Evolutionary conservation across 1,140 invertebrate species (phyloP).

Genomic region (Leptopilina boulardi): DNA sequence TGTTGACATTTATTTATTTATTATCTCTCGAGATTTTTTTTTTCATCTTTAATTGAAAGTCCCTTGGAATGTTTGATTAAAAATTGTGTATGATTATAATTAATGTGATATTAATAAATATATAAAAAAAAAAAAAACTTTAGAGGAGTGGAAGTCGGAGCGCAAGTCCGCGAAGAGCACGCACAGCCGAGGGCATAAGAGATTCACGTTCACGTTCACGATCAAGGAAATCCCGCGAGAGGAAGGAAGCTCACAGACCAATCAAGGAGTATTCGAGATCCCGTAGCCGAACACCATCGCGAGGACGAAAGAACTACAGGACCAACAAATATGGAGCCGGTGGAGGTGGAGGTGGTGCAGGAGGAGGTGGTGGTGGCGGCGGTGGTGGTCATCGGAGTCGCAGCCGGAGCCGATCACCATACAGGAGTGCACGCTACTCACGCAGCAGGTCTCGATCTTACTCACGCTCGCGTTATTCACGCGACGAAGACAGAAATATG

Average conservation of each 20-base stretch:
- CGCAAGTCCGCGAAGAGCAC: constrained; percentile 62
- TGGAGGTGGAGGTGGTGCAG: too few species aligned
- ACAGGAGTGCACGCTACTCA: constrained; percentile 74
- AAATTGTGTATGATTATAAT: background rate
- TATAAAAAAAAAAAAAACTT: background rate
- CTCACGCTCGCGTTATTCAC: constrained; percentile 70
- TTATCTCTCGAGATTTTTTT: too few species aligned
- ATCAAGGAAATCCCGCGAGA: constrained; percentile 66
- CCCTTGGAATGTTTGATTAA: too few species aligned
- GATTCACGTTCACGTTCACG: constrained; percentile 70
- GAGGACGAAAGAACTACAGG: constrained; percentile 67
- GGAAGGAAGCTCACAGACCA: constrained; percentile 64
- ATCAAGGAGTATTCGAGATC: constrained; percentile 72
- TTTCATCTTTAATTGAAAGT: too few species aligned
- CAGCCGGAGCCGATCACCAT: constrained; percentile 76
- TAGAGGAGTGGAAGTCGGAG: constrained; percentile 69
- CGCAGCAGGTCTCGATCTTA: constrained; percentile 76
- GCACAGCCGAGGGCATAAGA: constrained; percentile 60
- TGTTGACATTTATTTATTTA: too few species aligned
- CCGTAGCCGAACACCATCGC: constrained; percentile 67
- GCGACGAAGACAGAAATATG: constrained; percentile 66
- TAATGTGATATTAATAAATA: background rate
- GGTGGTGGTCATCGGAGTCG: constrained; percentile 63
- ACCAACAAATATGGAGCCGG: constrained; percentile 66
- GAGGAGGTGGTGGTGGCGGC: constrained; percentile 62